These are phyloP conservation scores for Felis catus DNA, from an alignment of 2,113 vertebrate genomes.

Conservation along the genomic window F.catus_Fca126_mat1.0 CM031428.1:36688501-36689000, in stretches of 20 bases:
- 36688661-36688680: background rate
- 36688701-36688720: background rate
- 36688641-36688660: background rate
- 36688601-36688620: too few species aligned
- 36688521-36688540: too few species aligned
- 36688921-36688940: background rate
- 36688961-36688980: background rate
- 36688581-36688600: too few species aligned
- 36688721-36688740: background rate
- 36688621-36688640: background rate
- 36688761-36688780: background rate
- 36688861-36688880: background rate
- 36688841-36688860: background rate
- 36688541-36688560: too few species aligned
- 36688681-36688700: background rate
- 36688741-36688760: background rate
- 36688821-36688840: background rate
- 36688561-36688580: too few species aligned
- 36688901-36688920: background rate
- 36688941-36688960: background rate
- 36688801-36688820: background rate
- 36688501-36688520: too few species aligned
- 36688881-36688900: background rate
- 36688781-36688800: background rate
- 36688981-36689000: background rate